A percentile compares a stretch with the other conserved stretches of the same genome.
Evolutionary conservation across 2,888 invertebrate species (phyloP).

Genomic region (Xylota segnis): DNA sequence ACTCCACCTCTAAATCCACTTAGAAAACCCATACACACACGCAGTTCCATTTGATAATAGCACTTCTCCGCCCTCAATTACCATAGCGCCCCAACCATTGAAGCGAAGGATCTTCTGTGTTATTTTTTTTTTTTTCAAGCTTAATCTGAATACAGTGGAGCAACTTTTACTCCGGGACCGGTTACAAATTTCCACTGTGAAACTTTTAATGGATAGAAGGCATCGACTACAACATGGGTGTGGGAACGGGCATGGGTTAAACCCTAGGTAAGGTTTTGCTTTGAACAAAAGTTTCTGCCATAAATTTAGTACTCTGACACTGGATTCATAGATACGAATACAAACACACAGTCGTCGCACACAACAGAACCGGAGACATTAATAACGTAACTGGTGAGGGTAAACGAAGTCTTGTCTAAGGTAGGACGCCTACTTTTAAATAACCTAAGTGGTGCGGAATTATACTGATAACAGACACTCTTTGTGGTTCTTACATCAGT

Average conservation of each 20-base stretch:
- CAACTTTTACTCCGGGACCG: constrained; percentile 51
- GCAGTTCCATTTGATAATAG: constrained; percentile 57
- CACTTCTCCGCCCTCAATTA: constrained; percentile 66
- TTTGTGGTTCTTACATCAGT: constrained; percentile 36
- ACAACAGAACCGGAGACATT: constrained; percentile 26
- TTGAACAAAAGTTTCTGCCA: constrained; percentile 48
- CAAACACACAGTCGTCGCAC: not conserved
- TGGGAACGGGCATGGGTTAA: constrained; percentile 17
- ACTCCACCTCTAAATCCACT: constrained; percentile 43
- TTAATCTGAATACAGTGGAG: constrained; percentile 65
- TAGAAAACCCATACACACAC: constrained; percentile 31
- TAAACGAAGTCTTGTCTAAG: constrained; percentile 2
- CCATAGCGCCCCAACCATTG: constrained; percentile 58
- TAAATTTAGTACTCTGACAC: constrained; percentile 69
- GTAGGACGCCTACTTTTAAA: constrained; percentile 39
- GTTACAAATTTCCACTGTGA: constrained; percentile 62
- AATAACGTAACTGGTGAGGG: constrained; percentile 41
- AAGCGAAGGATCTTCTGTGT: constrained; percentile 43
- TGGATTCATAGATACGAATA: constrained; percentile 54
- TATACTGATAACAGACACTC: constrained; percentile 65
- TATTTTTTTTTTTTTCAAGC: constrained; percentile 31
- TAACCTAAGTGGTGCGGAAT: constrained; percentile 63
- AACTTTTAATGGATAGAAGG: constrained; percentile 67
- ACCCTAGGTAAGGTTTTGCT: constrained; percentile 30
- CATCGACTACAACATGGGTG: constrained; percentile 7